Evolutionary conservation across 2,113 vertebrate species (phyloP), one percentile per base, ranked within the genome.

Genomic region (Austrofundulus limnaeus): DNA sequence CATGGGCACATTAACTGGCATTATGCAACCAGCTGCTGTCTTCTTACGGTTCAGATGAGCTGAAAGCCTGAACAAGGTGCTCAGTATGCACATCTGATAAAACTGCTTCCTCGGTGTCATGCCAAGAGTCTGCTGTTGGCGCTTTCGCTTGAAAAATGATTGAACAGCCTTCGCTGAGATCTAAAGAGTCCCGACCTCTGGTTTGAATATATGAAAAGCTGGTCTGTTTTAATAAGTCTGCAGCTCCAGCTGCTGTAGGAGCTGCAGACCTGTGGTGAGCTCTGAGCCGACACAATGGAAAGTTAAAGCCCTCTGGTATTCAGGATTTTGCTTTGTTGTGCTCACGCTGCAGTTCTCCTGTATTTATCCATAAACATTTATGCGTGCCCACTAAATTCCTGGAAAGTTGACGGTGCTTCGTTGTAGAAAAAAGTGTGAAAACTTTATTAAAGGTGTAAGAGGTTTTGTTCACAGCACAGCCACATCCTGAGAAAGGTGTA

Each of bases 311-410:
- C 0, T 11, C 6, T 61, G 15, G 72, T 49, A 13, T 38, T 17
- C 4, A 15, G 72, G 43, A 82, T 70, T 75, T 58, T 11, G 21
- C 19, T 50, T 12, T 66, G 3, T 50, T 43, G 43, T 23, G 0
- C 20, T 45, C 61, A 66, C 57, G 54, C 61, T 69, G 74, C 50
- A 5, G 50, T 74, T 62, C 61, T 58, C 63, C 63, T 2, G 1
- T 75, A 65, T 82, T 86, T 85, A 53, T 65, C 71, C 63, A n/a
- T 45, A 82, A 85, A 87, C 77, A 83, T 21, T 61, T 11, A 2
- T 17, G 4, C 42, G 14, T 42, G 41, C 17, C 11, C 41, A 0
- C 1, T 23, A 2, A 24, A 38, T 59, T 79, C 70, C 47, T 0
- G 37, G 61, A 59, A 79, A 53, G 16, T 13, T 58, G 16, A 34